Base-by-base conservation (phyloP, 2,797 vertebrate genomes). In the Echeneis naucrates region DNA sequence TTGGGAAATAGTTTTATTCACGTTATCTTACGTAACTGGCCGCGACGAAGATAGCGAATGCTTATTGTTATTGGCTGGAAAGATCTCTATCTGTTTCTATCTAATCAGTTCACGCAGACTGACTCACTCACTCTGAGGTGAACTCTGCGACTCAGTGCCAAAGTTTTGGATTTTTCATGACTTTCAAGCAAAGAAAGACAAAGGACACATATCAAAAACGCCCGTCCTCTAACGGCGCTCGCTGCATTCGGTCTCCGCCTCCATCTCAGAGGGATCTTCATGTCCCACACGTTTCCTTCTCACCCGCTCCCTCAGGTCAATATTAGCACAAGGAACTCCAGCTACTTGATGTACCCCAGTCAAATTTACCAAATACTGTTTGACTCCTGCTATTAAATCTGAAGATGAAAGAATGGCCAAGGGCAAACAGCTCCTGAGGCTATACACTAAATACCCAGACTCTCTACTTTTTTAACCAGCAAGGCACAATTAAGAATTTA, bases 311-410 rank as follows among this genome's bases (percentile, higher is more conserved):
- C 81, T 77, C 80, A 65, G 87, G 88, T 91, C 83, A 92, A 91
- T 91, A 92, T 93, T 92, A 90, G 86, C 87, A 88, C 83, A 90
- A 81, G 86, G 84, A 86, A 82, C 82, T 80, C 77, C 80, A 76
- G 85, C 84, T 85, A 83, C 89, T 89, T 81, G 80, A 91, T 89
- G 89, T 86, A 83, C 77, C 85, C 65, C 76, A 81, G 87, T 85
- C 86, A 89, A 86, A 90, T 92, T 87, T 89, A 90, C 88, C 83
- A 89, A 89, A 91, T 89, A 85, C 78, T 72, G 88, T 87, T 89
- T 86, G 90, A 88, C 84, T 88, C 58, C 1, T 51, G 81, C 84
- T 82, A 87, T 88, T 84, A 88, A 91, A 90, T 87, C 44, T 74
- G 75, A 85, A 88, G 90, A 90, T 82, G 82, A 91, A 86, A 87